These are phyloP conservation scores for Amazona finschi DNA, from an alignment of 2,797 vertebrate species.

Conservation along the genomic window DNA sequence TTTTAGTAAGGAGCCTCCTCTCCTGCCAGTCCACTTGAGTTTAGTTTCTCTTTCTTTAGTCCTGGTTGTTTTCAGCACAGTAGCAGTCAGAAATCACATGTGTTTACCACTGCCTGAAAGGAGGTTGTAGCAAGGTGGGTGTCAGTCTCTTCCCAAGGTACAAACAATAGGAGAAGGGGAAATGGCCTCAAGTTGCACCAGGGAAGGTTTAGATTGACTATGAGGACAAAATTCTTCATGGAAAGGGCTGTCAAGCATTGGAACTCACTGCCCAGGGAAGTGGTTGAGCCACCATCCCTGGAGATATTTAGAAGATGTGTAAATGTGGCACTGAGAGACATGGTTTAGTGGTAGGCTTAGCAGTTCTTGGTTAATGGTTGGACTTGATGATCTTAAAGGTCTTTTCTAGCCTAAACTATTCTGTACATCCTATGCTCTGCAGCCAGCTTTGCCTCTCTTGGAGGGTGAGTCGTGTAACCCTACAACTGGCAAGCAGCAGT, in stretches of 20 bases:
- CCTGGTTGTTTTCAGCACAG: neutral
- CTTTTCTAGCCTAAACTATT: neutral
- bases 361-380: accelerated
- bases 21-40: neutral
- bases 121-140: neutral
- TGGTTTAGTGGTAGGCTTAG: neutral
- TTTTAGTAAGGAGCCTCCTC: neutral
- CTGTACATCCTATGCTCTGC: neutral
- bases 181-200: neutral
- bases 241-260: neutral
- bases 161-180: neutral
- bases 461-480: neutral
- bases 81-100: neutral
- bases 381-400: neutral
- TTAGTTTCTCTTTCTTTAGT: neutral
- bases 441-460: neutral
- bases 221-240: neutral
- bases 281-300: neutral
- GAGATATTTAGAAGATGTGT: neutral
- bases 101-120: neutral
- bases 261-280: neutral
- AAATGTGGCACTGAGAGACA: neutral
- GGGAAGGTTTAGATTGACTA: neutral
- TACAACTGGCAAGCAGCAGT: neutral
- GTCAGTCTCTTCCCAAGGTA: neutral